Evolutionary conservation across 2,113 vertebrate species (phyloP).

Genomic region (Lagopus muta): DNA sequence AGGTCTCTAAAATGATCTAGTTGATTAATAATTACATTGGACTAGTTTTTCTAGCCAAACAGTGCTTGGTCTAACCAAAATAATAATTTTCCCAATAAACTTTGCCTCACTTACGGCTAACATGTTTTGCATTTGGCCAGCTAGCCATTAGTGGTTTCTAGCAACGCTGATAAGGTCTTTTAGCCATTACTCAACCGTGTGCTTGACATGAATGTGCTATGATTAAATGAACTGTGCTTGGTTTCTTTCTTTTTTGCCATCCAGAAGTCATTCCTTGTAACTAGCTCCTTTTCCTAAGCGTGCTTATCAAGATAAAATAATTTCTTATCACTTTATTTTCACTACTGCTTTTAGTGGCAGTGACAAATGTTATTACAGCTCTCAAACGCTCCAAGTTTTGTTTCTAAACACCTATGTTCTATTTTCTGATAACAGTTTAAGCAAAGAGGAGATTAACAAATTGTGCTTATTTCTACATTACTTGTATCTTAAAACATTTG

Average conservation of each 20-base stretch:
- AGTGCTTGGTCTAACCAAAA: background rate
- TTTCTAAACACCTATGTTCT: background rate
- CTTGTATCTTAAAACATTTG: background rate
- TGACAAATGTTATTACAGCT: background rate
- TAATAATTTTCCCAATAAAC: background rate
- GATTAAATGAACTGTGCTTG: background rate
- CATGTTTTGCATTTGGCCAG: background rate
- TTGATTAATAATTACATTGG: background rate
- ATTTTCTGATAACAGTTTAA: background rate
- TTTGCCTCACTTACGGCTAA: background rate
- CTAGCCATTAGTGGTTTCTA: background rate
- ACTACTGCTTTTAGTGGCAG: background rate
- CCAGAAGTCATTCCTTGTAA: background rate
- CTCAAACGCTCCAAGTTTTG: background rate
- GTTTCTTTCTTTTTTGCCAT: background rate
- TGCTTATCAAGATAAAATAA: background rate
- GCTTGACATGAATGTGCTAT: background rate
- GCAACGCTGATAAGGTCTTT: background rate
- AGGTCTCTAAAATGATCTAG: background rate
- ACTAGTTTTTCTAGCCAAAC: background rate
- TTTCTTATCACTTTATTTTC: background rate
- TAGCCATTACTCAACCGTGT: background rate
- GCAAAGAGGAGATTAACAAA: background rate
- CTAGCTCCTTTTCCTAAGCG: fast-evolving
- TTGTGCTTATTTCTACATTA: background rate